phyloP scores from a whole-genome alignment of 1,140 invertebrate species.

The Oppia nitens region DNA sequence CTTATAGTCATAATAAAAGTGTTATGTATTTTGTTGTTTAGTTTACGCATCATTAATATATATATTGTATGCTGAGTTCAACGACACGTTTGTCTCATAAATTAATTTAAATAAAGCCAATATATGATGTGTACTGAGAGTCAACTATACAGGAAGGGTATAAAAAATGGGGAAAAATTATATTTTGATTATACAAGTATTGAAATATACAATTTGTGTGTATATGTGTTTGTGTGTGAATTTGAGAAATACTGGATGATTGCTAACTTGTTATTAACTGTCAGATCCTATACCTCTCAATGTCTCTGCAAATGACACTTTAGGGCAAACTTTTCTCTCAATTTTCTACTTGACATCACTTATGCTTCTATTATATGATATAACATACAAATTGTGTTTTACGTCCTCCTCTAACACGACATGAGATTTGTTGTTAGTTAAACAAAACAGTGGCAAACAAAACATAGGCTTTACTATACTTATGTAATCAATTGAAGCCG shows the following conservation, averaged over 20 bases:
- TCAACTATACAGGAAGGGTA: too few species aligned
- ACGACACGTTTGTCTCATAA: not conserved
- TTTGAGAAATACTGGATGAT: too few species aligned
- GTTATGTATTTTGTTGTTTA: not conserved
- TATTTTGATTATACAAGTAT: too few species aligned
- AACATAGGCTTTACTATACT: not conserved
- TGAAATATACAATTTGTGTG: too few species aligned
- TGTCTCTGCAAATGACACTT: not conserved
- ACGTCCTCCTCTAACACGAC: too few species aligned
- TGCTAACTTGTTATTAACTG: not conserved
- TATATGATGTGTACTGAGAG: too few species aligned
- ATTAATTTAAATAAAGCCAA: not conserved
- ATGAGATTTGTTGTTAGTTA: not conserved
- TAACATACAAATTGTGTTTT: not conserved
- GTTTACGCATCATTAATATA: not conserved
- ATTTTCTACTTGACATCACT: not conserved
- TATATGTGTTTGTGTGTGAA: too few species aligned
- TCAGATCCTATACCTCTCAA: too few species aligned
- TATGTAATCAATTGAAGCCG: not conserved
- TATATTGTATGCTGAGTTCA: not conserved
- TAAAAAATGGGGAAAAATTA: too few species aligned
- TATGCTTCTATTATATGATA: not conserved
- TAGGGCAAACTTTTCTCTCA: not conserved
- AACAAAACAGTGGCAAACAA: not conserved
- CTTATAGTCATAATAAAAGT: too few species aligned